Evolutionary conservation across 1,140 invertebrate species (phyloP).

Genomic region (Anastrepha ludens): DNA sequence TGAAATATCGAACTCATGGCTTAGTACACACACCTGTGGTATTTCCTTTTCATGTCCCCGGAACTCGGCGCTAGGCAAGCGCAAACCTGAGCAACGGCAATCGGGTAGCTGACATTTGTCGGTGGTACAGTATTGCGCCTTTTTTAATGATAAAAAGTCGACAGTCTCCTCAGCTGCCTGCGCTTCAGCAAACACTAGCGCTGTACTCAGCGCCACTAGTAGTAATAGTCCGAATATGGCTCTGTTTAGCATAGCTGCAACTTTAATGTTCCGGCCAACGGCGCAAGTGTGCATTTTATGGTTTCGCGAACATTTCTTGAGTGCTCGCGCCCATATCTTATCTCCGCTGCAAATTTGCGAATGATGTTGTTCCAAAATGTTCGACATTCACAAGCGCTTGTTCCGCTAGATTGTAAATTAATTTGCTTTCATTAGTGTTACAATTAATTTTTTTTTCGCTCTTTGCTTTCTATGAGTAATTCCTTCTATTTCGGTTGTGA

Average conservation of each 20-base stretch:
- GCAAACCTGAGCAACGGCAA: conserved; percentile 75
- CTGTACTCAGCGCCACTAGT: neutral
- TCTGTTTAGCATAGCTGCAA: neutral
- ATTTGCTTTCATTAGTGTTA: neutral
- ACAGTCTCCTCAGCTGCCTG: neutral
- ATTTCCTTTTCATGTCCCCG: conserved; percentile 69
- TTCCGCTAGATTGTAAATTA: neutral
- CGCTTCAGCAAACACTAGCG: neutral
- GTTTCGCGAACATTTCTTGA: neutral
- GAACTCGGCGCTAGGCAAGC: conserved; percentile 67
- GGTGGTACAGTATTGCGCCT: conserved; percentile 61
- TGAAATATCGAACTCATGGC: too few relatives aligned
- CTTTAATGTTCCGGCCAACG: neutral
- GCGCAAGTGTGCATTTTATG: neutral
- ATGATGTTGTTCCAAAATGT: neutral
- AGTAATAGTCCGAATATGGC: neutral
- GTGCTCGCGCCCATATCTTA: neutral
- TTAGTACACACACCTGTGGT: conserved; percentile 72
- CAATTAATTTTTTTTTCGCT: neutral
- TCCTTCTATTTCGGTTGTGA: too few relatives aligned
- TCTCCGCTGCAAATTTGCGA: neutral
- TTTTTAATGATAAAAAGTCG: conserved; percentile 51
- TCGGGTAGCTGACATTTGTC: conserved; percentile 74
- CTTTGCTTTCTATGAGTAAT: neutral
- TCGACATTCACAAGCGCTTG: neutral